Conservation (phyloP, 2,888 invertebrate species). For the Amaurobius ferox region DNA sequence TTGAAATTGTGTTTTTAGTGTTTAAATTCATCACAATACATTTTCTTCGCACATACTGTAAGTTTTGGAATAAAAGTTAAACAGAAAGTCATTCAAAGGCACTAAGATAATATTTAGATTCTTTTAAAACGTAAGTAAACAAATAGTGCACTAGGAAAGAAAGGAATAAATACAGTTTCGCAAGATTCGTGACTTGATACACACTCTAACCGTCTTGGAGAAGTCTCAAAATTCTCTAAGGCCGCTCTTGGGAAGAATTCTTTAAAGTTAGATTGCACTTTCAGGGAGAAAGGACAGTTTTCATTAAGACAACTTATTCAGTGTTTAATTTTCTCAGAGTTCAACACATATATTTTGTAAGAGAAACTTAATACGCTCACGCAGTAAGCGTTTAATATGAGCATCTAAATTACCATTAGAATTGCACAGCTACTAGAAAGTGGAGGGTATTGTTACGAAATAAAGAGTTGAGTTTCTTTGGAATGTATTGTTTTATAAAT, state of each 20-base stretch:
- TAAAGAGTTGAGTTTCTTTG: background rate
- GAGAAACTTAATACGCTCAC: background rate
- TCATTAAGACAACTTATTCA: background rate
- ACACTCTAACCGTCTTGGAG: too few relatives aligned
- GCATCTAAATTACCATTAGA: background rate
- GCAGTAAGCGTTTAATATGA: background rate
- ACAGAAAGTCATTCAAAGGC: too few relatives aligned
- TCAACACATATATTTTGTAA: background rate
- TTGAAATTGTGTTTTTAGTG: too few relatives aligned
- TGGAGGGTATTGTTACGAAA: background rate
- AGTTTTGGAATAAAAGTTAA: too few relatives aligned
- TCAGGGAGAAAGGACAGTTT: background rate
- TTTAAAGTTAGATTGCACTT: background rate
- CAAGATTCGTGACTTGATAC: too few relatives aligned
- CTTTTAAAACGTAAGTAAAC: too few relatives aligned
- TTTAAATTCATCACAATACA: too few relatives aligned
- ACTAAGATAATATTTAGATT: too few relatives aligned
- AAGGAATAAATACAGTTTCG: too few relatives aligned
- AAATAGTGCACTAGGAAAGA: too few relatives aligned
- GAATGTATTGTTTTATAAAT: background rate
- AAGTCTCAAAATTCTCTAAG: background rate
- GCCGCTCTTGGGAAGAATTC: background rate
- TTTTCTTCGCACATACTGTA: too few relatives aligned
- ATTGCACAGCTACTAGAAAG: background rate
- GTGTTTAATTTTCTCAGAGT: constrained; percentile 1